Evolutionary conservation across 2,888 invertebrate genomes (phyloP).

Genomic region (Eupithecia subfuscata): DNA sequence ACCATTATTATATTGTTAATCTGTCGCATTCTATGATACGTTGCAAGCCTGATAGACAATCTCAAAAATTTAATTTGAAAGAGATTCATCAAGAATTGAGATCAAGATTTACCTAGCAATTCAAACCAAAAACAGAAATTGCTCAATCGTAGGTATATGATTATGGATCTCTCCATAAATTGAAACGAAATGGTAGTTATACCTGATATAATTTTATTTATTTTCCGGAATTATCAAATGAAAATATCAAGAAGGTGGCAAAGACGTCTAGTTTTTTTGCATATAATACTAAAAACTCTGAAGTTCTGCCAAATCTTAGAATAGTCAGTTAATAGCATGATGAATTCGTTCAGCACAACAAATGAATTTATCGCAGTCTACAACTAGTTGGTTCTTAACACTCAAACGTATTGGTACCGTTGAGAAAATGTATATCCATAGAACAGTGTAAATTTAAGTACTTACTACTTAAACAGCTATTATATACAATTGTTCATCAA

Average conservation of each 20-base stretch:
- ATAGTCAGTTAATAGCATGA: conserved; percentile 48
- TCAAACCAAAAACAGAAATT: neutral
- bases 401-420: neutral
- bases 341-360: conserved; percentile 46
- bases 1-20: neutral
- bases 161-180: neutral
- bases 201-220: neutral
- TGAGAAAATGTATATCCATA: neutral
- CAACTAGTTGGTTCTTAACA: conserved; percentile 6
- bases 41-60: neutral
- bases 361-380: conserved; percentile 35
- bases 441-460: neutral
- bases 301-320: conserved; percentile 62
- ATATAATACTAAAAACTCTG: conserved; percentile 52
- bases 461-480: neutral
- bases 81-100: neutral
- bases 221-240: neutral
- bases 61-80: neutral
- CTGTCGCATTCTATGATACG: neutral
- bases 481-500: neutral
- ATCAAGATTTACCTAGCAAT: neutral
- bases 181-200: neutral
- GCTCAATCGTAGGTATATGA: neutral
- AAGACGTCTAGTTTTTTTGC: conserved; percentile 1
- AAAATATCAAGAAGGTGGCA: conserved; percentile 5